phyloP scores from a whole-genome alignment of 1,140 invertebrate species.

The Eriosoma lanigerum region DNA sequence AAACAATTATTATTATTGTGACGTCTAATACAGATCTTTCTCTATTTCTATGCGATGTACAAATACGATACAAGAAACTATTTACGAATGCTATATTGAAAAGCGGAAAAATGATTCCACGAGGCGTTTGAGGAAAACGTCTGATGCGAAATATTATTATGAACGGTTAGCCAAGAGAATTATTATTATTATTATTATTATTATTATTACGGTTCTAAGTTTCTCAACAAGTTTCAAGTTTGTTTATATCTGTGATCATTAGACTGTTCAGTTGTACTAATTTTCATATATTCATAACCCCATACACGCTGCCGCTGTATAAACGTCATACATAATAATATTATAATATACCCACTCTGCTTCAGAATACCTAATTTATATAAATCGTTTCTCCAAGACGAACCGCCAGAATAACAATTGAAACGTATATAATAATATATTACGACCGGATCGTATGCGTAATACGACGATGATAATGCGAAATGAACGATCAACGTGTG shows the following conservation, averaged over 20 bases:
- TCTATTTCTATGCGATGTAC: too few relatives aligned
- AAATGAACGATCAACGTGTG: too few relatives aligned
- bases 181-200: too few relatives aligned
- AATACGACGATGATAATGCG: too few relatives aligned
- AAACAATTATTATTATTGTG: too few relatives aligned
- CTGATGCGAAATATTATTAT: not conserved
- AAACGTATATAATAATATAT: not conserved
- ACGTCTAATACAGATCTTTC: too few relatives aligned
- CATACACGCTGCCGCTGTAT: not conserved
- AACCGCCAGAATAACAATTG: conserved; percentile 1
- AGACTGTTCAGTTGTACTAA: conserved; percentile 15
- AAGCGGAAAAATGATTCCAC: conserved; percentile 4
- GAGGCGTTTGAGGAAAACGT: too few relatives aligned
- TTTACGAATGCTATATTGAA: not conserved
- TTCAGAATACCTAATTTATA: too few relatives aligned
- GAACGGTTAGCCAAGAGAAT: conserved; percentile 7
- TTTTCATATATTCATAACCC: not conserved
- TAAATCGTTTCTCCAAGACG: not conserved
- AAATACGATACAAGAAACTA: not conserved
- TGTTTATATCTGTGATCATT: conserved; percentile 16
- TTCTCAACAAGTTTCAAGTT: conserved; percentile 29
- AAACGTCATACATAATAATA: too few relatives aligned
- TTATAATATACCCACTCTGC: too few relatives aligned
- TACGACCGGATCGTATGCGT: too few relatives aligned
- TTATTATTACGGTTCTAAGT: not conserved